These are phyloP conservation scores for Eubasilissa splendida DNA, from an alignment of 2,888 invertebrate genomes.

Conservation along the genomic window DNA sequence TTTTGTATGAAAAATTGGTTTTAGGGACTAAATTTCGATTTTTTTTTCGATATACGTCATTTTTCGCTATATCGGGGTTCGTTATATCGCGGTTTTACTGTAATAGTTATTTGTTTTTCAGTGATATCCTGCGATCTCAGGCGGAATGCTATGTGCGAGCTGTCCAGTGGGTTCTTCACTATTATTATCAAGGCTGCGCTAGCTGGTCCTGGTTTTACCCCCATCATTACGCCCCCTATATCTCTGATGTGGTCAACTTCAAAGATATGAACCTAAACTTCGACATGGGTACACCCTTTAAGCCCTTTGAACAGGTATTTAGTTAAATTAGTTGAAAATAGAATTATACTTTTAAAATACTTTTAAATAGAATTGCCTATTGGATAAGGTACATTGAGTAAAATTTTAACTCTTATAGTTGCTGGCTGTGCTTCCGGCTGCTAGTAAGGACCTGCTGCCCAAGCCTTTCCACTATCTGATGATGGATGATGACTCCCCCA, in stretches of 20 bases:
- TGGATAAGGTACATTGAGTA: too few species aligned
- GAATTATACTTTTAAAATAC: too few species aligned
- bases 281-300: conserved; percentile 89
- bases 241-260: conserved; percentile 93
- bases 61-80: too few species aligned
- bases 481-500: conserved; percentile 81
- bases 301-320: conserved; percentile 89
- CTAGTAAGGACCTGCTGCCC: conserved; percentile 87
- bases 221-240: conserved; percentile 96
- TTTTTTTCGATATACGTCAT: too few species aligned
- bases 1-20: too few species aligned
- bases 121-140: conserved; percentile 85
- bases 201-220: conserved; percentile 99
- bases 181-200: conserved; percentile 96
- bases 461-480: conserved; percentile 82
- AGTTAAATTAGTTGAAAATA: conserved; percentile 1
- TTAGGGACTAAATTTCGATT: too few species aligned
- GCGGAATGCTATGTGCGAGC: conserved; percentile 93
- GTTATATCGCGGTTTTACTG: too few species aligned
- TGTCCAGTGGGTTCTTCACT: conserved; percentile 96
- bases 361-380: background rate
- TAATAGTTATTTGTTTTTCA: conserved; percentile 61
- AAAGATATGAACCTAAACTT: conserved; percentile 84
- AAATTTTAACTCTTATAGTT: conserved; percentile 65
- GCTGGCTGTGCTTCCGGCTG: conserved; percentile 89